phyloP scores from a whole-genome alignment of 2,113 vertebrate species.

The Pygoscelis adeliae region DNA sequence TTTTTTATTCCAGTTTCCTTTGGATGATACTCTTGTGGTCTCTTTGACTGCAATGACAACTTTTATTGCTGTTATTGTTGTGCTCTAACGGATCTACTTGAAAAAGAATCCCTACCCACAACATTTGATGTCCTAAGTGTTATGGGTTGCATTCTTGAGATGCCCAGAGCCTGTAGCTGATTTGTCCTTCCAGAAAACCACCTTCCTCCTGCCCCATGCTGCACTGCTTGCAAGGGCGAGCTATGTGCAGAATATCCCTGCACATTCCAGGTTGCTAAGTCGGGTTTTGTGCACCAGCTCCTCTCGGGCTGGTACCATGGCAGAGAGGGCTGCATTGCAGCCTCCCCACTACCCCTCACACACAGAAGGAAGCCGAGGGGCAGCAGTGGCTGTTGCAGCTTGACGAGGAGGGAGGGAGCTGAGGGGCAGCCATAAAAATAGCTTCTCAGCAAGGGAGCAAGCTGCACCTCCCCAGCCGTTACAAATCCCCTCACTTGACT shows the following conservation, averaged over 20 bases:
- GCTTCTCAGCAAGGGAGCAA: accelerated
- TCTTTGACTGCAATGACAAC: not conserved
- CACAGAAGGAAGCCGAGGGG: not conserved
- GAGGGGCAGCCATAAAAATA: not conserved
- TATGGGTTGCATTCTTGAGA: not conserved
- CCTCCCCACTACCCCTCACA: not conserved
- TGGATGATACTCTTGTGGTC: not conserved
- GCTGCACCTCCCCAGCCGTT: not conserved
- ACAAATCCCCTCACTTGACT: not conserved
- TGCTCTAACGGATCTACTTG: not conserved
- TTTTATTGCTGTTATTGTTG: not conserved
- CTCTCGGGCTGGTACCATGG: accelerated
- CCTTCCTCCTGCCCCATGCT: accelerated
- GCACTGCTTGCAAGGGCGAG: accelerated
- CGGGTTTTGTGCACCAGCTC: not conserved
- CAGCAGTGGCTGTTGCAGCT: not conserved
- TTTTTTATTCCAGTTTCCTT: conserved; percentile 3
- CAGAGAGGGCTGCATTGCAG: not conserved
- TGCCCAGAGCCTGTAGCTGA: not conserved
- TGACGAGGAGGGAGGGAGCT: accelerated
- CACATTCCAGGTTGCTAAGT: not conserved
- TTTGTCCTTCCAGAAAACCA: not conserved
- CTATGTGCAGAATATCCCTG: not conserved
- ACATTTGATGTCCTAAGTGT: not conserved
- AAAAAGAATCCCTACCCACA: not conserved